These are phyloP conservation scores for Arctopsyche grandis DNA, from an alignment of 1,140 invertebrate species.

Conservation along the genomic window DNA sequence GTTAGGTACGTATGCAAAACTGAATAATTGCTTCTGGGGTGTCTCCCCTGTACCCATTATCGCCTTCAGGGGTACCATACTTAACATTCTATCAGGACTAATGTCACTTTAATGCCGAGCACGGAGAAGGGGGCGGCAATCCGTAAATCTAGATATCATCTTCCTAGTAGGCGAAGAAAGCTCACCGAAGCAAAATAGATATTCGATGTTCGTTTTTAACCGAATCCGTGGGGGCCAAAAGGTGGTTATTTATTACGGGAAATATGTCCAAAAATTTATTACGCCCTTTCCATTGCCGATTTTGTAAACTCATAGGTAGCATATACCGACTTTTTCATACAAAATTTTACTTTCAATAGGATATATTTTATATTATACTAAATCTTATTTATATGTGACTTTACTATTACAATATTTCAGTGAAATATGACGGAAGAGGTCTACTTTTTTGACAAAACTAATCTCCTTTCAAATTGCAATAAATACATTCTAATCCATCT, in stretches of 20 bases:
- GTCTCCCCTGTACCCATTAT: neutral
- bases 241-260: neutral
- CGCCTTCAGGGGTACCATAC: neutral
- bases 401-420: too few relatives aligned
- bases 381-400: too few relatives aligned
- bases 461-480: too few relatives aligned
- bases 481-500: too few relatives aligned
- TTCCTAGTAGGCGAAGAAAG: constrained; percentile 1
- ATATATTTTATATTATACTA: too few relatives aligned
- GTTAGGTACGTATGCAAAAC: neutral
- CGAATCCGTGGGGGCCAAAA: neutral
- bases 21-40: neutral
- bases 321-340: too few relatives aligned
- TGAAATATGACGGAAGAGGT: too few relatives aligned
- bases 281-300: too few relatives aligned
- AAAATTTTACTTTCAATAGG: too few relatives aligned
- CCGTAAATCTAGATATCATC: neutral
- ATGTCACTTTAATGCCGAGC: constrained; percentile 10
- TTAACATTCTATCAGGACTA: constrained; percentile 20
- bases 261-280: constrained; percentile 11
- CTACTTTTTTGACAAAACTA: too few relatives aligned
- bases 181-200: neutral
- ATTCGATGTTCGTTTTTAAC: neutral
- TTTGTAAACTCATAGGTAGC: too few relatives aligned
- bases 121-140: too few relatives aligned